Base-by-base conservation (phyloP, 1,140 invertebrate species). In the Drosophila arizonae region DNA sequence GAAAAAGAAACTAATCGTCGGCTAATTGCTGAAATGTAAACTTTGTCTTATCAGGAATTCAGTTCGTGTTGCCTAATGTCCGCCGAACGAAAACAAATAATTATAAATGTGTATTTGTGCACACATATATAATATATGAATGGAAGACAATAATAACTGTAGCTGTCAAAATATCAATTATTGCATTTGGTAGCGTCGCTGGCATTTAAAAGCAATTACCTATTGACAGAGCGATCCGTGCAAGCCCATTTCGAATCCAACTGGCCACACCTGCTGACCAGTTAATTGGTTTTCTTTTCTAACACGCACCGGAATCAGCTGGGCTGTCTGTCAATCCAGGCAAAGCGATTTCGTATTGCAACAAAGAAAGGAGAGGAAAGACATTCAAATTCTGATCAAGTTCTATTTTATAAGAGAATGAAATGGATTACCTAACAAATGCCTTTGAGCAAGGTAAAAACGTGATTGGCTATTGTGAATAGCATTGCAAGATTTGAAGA, bases 191-290 rank as follows among this genome's bases (percentile, higher is more conserved):
- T 26, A 4, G 41, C 15, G 57, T 60, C 28, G 26, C 26, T 39
- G 36, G 43, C 45, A 60, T 60, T 60, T 48, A 60, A 48, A 48
- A 33, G 10, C 57, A 60, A 60, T 60, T 60, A 60, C 15, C 43
- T 26, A 60, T 46, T 46, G 26, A 46, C 41, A 30, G 43, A 46
- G 28, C 56, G 56, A 46, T 60, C 24, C 15, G 30, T 41, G 36
- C 43, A 46, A 26, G 28, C 43, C 57, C 26, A 60, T 60, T 30
- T 17, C 21, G 21, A 28, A n/a, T 36, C 3, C 33, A 56, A 33
- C 54, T 11, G 10, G 15, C 10, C 26, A 11, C 57, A 60, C 57
- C 57, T 60, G 57, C 43, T 60, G 57, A 48, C 43, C 17, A 48
- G n/a, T 10, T 60, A 33, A 60, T 48, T 48, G 43, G 43, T 13